Evolutionary conservation across 2,797 vertebrate genomes (phyloP).

Genomic region (Galagoides demidoff): DNA sequence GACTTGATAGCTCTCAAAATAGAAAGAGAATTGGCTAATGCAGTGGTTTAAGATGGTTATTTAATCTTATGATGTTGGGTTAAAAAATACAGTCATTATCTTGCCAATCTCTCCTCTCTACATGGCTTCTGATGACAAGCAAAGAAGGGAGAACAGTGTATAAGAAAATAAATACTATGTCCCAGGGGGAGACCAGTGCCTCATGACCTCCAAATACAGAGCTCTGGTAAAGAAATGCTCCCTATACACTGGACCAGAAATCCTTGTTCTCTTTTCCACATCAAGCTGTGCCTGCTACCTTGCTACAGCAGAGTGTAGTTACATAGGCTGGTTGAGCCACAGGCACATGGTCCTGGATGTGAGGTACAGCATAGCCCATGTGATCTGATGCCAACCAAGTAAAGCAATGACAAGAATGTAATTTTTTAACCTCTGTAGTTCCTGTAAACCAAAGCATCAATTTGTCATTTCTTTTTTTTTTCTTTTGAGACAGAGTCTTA

Average conservation of each 20-base stretch:
- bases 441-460: background rate
- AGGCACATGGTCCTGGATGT: background rate
- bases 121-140: background rate
- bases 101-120: background rate
- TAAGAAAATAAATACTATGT: background rate
- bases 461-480: too few species aligned
- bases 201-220: background rate
- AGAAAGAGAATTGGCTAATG: background rate
- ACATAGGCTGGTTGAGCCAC: background rate
- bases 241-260: background rate
- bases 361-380: background rate
- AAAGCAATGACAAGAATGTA: background rate
- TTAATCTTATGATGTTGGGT: background rate
- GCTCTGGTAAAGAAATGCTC: background rate
- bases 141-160: background rate
- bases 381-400: background rate
- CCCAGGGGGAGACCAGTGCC: background rate
- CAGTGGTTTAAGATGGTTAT: background rate
- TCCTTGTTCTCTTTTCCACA: background rate
- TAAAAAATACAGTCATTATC: background rate
- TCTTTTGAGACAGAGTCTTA: too few species aligned
- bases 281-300: background rate
- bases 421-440: conserved; percentile 19
- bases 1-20: background rate
- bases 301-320: background rate